phyloP scores from a whole-genome alignment of 2,113 vertebrate genomes.

The Pygoscelis adeliae region DNA sequence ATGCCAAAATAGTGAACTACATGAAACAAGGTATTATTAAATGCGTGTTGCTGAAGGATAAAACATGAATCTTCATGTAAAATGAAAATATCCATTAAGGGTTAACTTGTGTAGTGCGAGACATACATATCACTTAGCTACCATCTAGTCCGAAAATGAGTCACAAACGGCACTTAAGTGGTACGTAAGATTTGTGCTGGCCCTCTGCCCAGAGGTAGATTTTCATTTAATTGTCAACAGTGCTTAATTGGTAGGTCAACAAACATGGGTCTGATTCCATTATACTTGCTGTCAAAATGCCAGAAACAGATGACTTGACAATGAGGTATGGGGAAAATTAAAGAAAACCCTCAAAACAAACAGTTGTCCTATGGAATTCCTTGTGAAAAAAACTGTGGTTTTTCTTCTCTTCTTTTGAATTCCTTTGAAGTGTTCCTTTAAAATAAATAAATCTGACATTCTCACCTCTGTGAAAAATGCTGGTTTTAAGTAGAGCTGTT shows the following conservation, averaged over 20 bases:
- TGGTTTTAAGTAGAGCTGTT: neutral
- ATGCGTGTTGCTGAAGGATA: neutral
- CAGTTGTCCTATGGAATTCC: neutral
- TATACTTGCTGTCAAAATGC: neutral
- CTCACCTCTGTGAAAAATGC: neutral
- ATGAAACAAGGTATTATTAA: neutral
- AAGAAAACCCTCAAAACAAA: neutral
- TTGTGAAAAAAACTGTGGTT: neutral
- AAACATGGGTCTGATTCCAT: neutral
- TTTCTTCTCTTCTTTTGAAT: neutral
- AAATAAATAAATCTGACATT: neutral
- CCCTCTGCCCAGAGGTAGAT: neutral
- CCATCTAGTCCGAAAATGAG: neutral
- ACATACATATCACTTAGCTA: neutral
- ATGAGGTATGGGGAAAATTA: neutral
- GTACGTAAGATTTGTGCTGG: neutral
- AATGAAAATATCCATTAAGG: neutral
- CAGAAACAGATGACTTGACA: neutral
- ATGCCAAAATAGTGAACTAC: neutral
- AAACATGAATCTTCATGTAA: neutral
- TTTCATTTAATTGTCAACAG: neutral
- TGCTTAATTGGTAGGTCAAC: neutral
- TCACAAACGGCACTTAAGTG: neutral
- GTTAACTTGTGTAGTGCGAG: neutral
- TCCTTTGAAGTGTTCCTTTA: neutral